A percentile compares a stretch with the other conserved stretches of the same genome.
phyloP scores from a whole-genome alignment of 2,113 vertebrate species.

The Tympanuchus pallidicinctus region DNA sequence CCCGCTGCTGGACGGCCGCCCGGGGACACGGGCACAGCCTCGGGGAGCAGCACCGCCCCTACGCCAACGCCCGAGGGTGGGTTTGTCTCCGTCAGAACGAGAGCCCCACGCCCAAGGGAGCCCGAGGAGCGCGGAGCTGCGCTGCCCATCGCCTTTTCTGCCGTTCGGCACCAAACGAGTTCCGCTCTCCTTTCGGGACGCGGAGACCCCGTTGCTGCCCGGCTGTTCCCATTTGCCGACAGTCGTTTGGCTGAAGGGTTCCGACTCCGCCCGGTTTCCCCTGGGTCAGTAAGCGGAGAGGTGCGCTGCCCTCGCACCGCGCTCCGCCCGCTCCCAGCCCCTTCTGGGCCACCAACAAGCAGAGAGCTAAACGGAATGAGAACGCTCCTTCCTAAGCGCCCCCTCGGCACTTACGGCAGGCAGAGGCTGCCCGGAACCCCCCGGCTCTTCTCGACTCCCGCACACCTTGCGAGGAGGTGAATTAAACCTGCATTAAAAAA shows the following conservation, averaged over 20 bases:
- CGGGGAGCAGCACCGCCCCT: neutral
- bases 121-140: neutral
- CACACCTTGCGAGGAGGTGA: rapidly evolving
- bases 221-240: neutral
- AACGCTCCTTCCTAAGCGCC: neutral
- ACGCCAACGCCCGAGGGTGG: neutral
- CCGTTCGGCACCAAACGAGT: neutral
- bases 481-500: rapidly evolving
- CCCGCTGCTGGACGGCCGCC: neutral
- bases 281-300: too few species aligned
- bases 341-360: neutral
- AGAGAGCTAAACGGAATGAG: too few species aligned
- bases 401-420: neutral
- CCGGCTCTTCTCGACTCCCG: neutral
- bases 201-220: neutral
- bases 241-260: neutral
- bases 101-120: neutral
- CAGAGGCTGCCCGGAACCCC: neutral
- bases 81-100: neutral
- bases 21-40: neutral
- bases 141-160: neutral
- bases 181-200: rapidly evolving
- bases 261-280: neutral
- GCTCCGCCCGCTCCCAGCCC: neutral
- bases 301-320: neutral